Percentiles rank a stretch among this genome's conserved stretches.
Conservation (phyloP, 2,797 vertebrate genomes). For the Eulemur albifrons region DNA sequence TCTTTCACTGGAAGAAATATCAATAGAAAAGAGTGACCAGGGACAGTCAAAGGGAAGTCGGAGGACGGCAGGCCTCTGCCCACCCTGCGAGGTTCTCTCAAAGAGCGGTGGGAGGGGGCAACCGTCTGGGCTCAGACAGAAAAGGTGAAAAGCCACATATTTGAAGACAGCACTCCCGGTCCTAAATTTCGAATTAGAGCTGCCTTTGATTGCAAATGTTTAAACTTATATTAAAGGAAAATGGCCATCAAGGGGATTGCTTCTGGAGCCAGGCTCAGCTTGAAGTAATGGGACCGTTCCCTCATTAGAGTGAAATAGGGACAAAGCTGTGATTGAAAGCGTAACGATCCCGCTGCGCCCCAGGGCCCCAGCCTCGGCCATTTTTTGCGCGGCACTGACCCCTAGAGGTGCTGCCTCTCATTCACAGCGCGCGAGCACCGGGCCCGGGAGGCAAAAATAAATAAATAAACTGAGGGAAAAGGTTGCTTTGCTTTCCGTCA, state of each 20-base stretch:
- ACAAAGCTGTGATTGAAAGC: background rate
- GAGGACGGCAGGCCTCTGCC: background rate
- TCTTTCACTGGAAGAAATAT: background rate
- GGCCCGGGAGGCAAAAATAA: background rate
- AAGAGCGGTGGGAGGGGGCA: background rate
- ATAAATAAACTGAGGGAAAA: background rate
- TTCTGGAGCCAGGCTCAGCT: constrained; percentile 35
- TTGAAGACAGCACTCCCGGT: constrained; percentile 7
- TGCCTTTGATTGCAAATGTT: constrained; percentile 67
- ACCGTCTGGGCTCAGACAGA: background rate
- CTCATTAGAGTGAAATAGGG: constrained; percentile 64
- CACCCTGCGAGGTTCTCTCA: background rate
- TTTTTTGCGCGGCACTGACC: constrained; percentile 75
- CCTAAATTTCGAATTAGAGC: constrained; percentile 66
- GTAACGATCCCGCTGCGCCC: too few relatives aligned
- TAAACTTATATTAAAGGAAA: constrained; percentile 61
- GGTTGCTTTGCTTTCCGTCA: background rate
- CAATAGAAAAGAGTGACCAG: background rate
- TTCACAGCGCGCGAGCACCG: background rate
- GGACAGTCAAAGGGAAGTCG: background rate
- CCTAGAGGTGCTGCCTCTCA: constrained; percentile 62
- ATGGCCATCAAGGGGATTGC: constrained; percentile 41
- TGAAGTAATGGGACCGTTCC: background rate
- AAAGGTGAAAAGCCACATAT: background rate
- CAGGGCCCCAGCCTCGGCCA: background rate